phyloP scores from a whole-genome alignment of 2,797 vertebrate genomes.

The Oreochromis mossambicus region DNA sequence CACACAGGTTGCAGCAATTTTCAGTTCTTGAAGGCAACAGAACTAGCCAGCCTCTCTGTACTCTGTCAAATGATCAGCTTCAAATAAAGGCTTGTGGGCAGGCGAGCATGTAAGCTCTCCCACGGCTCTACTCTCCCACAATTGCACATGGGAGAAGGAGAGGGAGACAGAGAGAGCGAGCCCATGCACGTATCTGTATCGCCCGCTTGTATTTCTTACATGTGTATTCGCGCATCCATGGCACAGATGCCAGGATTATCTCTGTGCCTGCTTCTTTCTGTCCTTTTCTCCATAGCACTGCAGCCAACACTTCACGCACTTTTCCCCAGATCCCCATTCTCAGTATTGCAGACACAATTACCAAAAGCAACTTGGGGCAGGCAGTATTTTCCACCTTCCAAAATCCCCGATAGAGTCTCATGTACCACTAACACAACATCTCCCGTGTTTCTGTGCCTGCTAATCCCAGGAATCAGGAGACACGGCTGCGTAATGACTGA shows the following conservation, averaged over 20 bases:
- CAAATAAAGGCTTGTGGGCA: constrained; percentile 43
- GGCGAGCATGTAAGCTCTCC: constrained; percentile 55
- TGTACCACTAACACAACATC: constrained; percentile 64
- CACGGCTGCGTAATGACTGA: constrained; percentile 59
- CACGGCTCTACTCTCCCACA: constrained; percentile 22
- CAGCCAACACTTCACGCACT: not conserved
- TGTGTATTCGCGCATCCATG: not conserved
- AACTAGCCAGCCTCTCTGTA: constrained; percentile 7
- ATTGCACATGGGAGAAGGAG: not conserved
- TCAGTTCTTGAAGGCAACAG: not conserved
- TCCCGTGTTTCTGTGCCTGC: constrained; percentile 50
- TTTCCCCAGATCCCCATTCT: not conserved
- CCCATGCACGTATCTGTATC: not conserved
- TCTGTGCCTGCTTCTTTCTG: not conserved
- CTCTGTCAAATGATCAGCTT: constrained; percentile 48
- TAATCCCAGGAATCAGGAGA: constrained; percentile 68
- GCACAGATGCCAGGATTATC: not conserved
- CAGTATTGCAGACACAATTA: constrained; percentile 43
- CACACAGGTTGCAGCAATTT: not conserved
- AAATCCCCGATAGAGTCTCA: constrained; percentile 56
- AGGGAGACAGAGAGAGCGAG: not conserved
- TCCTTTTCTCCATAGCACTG: not conserved
- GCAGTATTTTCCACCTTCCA: constrained; percentile 46
- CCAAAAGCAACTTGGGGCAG: constrained; percentile 33
- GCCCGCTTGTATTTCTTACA: not conserved